Conservation (phyloP, 2,888 invertebrate genomes). For the Halictus ligatus region DNA sequence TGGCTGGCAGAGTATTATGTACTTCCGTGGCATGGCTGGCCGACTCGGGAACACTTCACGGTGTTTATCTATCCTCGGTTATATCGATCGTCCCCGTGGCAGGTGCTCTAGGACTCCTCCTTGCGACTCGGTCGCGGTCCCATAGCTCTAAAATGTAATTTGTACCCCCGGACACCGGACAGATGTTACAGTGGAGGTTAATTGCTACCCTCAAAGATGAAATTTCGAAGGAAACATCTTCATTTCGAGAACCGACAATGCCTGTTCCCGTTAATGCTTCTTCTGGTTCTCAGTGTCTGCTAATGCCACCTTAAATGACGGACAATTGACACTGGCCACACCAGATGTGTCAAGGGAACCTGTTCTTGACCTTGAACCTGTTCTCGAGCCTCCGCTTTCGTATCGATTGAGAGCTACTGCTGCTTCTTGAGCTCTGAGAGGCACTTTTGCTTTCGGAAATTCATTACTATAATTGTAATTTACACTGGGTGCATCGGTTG, state of each 20-base stretch:
- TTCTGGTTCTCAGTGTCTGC: neutral
- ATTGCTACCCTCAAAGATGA: neutral
- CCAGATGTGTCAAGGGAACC: neutral
- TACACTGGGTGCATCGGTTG: neutral
- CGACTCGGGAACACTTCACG: constrained; percentile 35
- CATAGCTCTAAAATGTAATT: constrained; percentile 20
- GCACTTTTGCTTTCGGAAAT: neutral
- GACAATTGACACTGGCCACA: neutral
- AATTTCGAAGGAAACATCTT: constrained; percentile 18
- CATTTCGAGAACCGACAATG: neutral
- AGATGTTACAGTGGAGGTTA: constrained; percentile 22
- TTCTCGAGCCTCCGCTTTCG: neutral
- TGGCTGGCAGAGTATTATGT: constrained; percentile 70
- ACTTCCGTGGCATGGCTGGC: constrained; percentile 70
- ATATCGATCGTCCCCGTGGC: constrained; percentile 67
- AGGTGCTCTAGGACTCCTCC: constrained; percentile 54
- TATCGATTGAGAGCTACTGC: neutral
- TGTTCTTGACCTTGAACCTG: neutral
- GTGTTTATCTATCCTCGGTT: constrained; percentile 72
- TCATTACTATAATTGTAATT: neutral
- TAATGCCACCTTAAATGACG: neutral
- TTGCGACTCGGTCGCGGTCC: constrained; percentile 11
- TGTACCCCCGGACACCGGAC: constrained; percentile 15
- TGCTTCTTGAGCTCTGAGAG: neutral
- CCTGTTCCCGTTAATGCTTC: neutral